phyloP scores from a whole-genome alignment of 2,888 invertebrate species.

The Seira musarum region DNA sequence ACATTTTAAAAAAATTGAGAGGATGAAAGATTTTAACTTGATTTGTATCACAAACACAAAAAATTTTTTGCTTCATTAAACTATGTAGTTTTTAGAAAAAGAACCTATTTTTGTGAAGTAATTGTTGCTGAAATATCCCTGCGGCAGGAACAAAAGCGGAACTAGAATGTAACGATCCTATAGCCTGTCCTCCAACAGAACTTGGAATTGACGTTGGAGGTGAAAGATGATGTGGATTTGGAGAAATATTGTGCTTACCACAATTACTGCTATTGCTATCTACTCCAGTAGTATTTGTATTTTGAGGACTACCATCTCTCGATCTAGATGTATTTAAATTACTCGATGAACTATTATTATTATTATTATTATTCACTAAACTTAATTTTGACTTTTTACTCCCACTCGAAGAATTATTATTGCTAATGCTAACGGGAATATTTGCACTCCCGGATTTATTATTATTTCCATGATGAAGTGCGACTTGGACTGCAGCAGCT shows the following conservation, averaged over 20 bases:
- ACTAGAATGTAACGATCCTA: conserved; percentile 47
- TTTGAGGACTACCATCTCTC: conserved; percentile 24
- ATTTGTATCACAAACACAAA: neutral
- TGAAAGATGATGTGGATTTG: conserved; percentile 8
- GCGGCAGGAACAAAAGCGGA: conserved; percentile 60
- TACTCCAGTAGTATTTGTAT: conserved; percentile 29
- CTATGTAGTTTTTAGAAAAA: conserved; percentile 46
- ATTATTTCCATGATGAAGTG: conserved; percentile 22
- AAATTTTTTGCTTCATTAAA: neutral
- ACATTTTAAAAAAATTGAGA: neutral
- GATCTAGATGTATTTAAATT: conserved; percentile 34
- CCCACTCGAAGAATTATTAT: conserved; percentile 38
- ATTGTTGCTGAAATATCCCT: conserved; percentile 51
- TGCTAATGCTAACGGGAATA: neutral
- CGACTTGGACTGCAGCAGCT: neutral
- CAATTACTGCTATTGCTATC: conserved; percentile 16
- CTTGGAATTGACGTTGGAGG: conserved; percentile 2
- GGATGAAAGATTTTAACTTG: neutral
- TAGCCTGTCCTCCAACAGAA: conserved; percentile 5
- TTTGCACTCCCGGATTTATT: conserved; percentile 1
- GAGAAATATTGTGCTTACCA: too few species aligned
- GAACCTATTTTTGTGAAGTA: conserved; percentile 57
- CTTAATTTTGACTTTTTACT: conserved; percentile 23
- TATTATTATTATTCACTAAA: conserved; percentile 41
- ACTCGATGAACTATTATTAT: conserved; percentile 34